Percentiles rank a stretch among this genome's conserved stretches.
Conservation (phyloP, 2,797 vertebrate genomes). For the Chromis chromis region DNA sequence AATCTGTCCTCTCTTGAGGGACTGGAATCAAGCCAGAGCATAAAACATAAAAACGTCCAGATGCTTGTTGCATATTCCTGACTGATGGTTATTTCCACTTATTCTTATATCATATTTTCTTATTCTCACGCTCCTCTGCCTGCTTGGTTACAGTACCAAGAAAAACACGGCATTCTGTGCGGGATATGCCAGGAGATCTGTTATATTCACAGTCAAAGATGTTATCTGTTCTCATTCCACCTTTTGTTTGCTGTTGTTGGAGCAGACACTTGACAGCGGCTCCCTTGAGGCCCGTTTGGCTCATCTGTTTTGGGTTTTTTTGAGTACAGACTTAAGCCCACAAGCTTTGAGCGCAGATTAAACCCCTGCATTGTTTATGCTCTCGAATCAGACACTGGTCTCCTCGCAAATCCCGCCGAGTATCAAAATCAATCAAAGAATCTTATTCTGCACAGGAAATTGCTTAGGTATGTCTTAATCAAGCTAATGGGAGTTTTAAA, state of each 20-base stretch:
- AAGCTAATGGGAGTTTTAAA: conserved; percentile 71
- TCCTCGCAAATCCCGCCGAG: conserved; percentile 40
- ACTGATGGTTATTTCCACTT: conserved; percentile 27
- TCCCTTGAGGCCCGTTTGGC: conserved; percentile 62
- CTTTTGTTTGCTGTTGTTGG: conserved; percentile 49
- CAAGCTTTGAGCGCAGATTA: conserved; percentile 68
- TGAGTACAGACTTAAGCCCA: conserved; percentile 56
- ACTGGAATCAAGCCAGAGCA: conserved; percentile 35
- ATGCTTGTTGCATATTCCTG: conserved; percentile 33
- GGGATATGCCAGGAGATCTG: conserved; percentile 26
- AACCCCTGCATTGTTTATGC: conserved; percentile 61
- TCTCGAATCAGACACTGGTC: conserved; percentile 56
- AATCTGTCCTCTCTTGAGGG: conserved; percentile 32
- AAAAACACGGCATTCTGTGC: neutral
- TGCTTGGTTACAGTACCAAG: conserved; percentile 13
- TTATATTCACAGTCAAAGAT: conserved; percentile 33
- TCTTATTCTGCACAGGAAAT: conserved; percentile 65
- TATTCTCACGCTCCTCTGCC: neutral
- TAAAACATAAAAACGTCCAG: conserved; percentile 36
- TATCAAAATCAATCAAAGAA: conserved; percentile 66
- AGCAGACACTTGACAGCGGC: conserved; percentile 45
- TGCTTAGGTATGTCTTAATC: conserved; percentile 71
- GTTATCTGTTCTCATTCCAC: conserved; percentile 47
- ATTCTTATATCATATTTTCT: neutral
- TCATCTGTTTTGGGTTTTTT: conserved; percentile 57